Base-by-base conservation (phyloP, 1,140 invertebrate species). In the Calephelis virginiensis region DNA sequence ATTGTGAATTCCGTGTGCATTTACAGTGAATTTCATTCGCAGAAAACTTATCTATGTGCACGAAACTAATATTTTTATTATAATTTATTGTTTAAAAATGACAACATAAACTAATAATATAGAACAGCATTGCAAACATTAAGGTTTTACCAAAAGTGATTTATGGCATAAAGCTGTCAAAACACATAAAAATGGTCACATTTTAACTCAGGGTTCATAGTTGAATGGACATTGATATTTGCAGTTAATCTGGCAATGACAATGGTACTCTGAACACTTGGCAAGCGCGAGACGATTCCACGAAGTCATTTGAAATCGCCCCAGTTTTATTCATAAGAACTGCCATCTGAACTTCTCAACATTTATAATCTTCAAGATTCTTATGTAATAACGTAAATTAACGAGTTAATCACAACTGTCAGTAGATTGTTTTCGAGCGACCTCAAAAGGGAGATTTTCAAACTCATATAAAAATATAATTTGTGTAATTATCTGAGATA, bases 221-320 rank as follows among this genome's bases (percentile, higher is more conserved):
- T 59, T 63, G 64, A 71, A 76, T 73, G 69, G 71, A 59, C 75
- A 76, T 70, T 81, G 78, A 80, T 76, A 77, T 73, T 72, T 76
- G 78, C 76, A 80, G 73, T 75, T 75, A 75, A 82, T 78, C 76
- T 89, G 85, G 83, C 86, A 89, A 83, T 89, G 85, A 79, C 85
- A 87, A 75, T 85, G 82, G 73, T 77, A 70, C 77, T 75, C 69
- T 66, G 73, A 74, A 48, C 73, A 75, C 71, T 89, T 89, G 86
- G 86, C 86, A 89, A 49, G 71, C 62, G 65, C 64, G 56, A 74
- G 61, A 50, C 76, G 70, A 64, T 89, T 89, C 86, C 74, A 72
- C 74, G 85, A 87, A 89, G 86, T 86, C 85, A 86, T 89, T 89
- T 89, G 85, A 89, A 89, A 81, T 72, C 81, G 86, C 72, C 86